Evolutionary conservation across 2,888 invertebrate genomes (phyloP).

Genomic region (Plebejus melissa): DNA sequence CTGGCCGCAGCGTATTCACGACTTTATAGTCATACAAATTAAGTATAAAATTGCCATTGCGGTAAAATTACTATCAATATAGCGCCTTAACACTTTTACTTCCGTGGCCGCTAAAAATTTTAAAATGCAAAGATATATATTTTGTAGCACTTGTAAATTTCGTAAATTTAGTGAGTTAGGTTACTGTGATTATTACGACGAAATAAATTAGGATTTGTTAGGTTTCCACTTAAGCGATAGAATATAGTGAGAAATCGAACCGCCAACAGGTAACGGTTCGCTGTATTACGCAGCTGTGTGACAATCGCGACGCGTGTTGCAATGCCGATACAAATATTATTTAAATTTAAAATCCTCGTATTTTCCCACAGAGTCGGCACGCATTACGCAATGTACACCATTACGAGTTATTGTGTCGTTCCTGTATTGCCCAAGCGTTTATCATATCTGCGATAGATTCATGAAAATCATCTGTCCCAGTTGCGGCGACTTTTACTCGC

Average conservation of each 20-base stretch:
- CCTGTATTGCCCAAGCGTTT: conserved; percentile 38
- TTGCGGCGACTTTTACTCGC: conserved; percentile 23
- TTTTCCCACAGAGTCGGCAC: conserved; percentile 63
- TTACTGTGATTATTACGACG: too few species aligned
- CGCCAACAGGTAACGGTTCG: not conserved
- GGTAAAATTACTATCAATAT: too few species aligned
- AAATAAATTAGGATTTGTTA: not conserved
- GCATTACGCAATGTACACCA: conserved; percentile 52
- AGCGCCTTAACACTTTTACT: not conserved
- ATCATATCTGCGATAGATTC: conserved; percentile 29
- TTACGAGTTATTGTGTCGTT: conserved; percentile 43
- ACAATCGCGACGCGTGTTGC: conserved; percentile 38
- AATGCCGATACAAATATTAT: conserved; percentile 67
- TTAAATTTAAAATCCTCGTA: conserved; percentile 60
- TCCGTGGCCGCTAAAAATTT: not conserved
- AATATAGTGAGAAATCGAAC: not conserved
- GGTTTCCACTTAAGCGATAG: not conserved
- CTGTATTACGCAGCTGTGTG: not conserved
- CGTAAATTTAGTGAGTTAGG: too few species aligned
- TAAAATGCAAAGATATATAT: not conserved
- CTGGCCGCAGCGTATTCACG: too few species aligned
- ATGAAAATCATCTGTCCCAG: conserved; percentile 25
- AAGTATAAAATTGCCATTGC: too few species aligned
- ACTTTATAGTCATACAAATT: too few species aligned
- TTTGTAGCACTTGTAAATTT: too few species aligned